A percentile compares a stretch with the other conserved stretches of the same genome.
phyloP scores from a whole-genome alignment of 2,797 vertebrate species.

The Channallabes apus region DNA sequence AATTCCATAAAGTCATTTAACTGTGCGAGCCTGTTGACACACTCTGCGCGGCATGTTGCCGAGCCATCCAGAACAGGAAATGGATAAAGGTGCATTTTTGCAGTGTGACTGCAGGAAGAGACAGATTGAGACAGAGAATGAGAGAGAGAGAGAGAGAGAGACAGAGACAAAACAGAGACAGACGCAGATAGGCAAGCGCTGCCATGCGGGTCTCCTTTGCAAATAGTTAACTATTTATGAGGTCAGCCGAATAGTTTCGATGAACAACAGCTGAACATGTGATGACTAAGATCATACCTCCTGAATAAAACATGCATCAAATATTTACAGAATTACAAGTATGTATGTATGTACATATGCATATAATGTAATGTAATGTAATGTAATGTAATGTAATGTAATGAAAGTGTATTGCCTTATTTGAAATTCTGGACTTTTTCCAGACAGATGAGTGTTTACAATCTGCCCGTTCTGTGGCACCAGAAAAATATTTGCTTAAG shows the following conservation, averaged over 20 bases:
- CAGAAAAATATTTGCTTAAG: slow-evolving; percentile 67
- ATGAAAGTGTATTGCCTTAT: neutral
- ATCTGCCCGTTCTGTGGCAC: slow-evolving; percentile 30
- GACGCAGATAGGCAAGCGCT: neutral
- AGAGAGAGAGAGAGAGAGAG: slow-evolving; percentile 13
- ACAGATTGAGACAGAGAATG: slow-evolving; percentile 30
- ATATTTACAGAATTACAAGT: neutral
- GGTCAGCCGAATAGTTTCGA: neutral
- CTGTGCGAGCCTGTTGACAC: slow-evolving; percentile 58
- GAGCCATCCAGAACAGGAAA: slow-evolving; percentile 57
- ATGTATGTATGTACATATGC: no score
- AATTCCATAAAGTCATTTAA: slow-evolving; percentile 54
- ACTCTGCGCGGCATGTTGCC: slow-evolving; percentile 45
- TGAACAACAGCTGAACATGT: neutral
- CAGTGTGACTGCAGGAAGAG: slow-evolving; percentile 45
- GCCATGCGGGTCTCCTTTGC: slow-evolving; percentile 4
- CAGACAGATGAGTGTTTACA: slow-evolving; percentile 19
- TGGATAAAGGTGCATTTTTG: slow-evolving; percentile 63
- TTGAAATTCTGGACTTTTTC: neutral
- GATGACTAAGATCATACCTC: neutral
- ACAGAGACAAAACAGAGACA: slow-evolving; percentile 21
- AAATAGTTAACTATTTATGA: slow-evolving; percentile 32
- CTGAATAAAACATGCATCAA: neutral
- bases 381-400: neutral
- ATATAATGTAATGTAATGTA: neutral